A percentile compares a stretch with the other conserved stretches of the same genome.
Conservation (phyloP, 2,113 vertebrate genomes). For the Gasterosteus aculeatus region DNA sequence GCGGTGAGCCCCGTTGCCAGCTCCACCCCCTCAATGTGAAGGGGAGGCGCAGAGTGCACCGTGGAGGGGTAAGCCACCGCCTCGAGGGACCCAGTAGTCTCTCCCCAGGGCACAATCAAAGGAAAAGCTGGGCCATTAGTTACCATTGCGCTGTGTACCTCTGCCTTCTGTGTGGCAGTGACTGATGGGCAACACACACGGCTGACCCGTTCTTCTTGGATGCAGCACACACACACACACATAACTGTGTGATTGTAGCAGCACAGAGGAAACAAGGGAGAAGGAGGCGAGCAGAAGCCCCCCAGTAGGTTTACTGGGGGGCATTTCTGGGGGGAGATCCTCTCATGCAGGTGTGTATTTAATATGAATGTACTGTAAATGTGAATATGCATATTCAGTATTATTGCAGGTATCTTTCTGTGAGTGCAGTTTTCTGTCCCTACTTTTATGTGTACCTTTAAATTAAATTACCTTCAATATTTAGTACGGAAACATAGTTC, state of each 20-base stretch:
- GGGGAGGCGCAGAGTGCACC: conserved; percentile 16
- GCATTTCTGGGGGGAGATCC: not conserved
- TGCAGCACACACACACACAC: conserved; percentile 47
- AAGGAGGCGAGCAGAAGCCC: not conserved
- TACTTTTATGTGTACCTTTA: not conserved
- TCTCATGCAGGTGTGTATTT: not conserved
- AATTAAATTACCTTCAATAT: not conserved
- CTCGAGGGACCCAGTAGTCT: conserved; percentile 51
- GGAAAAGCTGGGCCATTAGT: conserved; percentile 70
- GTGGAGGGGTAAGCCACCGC: conserved; percentile 26
- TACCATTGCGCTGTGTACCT: conserved; percentile 60
- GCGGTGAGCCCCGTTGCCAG: conserved; percentile 60
- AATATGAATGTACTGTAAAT: not conserved
- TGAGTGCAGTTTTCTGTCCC: not conserved
- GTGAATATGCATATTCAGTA: not conserved
- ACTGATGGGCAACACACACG: conserved; percentile 61
- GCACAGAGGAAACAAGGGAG: conserved; percentile 13
- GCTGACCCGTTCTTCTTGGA: conserved; percentile 37
- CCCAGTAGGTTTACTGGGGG: not conserved
- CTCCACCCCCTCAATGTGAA: conserved; percentile 29
- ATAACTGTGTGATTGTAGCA: conserved; percentile 20
- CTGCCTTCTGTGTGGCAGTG: conserved; percentile 67
- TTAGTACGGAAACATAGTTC: not conserved
- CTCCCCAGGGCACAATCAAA: conserved; percentile 67
- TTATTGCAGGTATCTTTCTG: not conserved